A percentile compares a stretch with the other conserved stretches of the same genome.
Evolutionary conservation across 1,140 invertebrate species (phyloP).

Genomic region (Panulirus ornatus): DNA sequence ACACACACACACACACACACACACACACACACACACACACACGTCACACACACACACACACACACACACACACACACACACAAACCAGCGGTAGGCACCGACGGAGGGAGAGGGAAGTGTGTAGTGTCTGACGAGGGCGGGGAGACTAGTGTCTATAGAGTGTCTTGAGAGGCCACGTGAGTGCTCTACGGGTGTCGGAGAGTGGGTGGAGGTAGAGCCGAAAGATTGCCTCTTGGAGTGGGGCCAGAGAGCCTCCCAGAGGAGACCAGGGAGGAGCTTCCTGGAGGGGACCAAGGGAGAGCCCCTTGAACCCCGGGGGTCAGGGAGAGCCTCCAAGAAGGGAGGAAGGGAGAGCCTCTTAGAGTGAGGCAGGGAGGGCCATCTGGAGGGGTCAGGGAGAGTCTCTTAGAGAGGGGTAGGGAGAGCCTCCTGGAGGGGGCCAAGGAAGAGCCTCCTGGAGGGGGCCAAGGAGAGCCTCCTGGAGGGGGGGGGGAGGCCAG

Average conservation of each 20-base stretch:
- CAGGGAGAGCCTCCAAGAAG: not conserved
- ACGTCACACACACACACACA: not conserved
- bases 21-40: conserved; percentile 8
- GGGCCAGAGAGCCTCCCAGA: no score
- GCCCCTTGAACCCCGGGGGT: not conserved
- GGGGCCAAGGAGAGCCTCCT: not conserved
- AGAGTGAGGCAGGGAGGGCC: not conserved
- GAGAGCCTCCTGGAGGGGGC: not conserved
- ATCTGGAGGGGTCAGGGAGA: not conserved
- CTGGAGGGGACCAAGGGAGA: no score
- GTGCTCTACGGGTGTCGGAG: no score
- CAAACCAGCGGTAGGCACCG: no score
- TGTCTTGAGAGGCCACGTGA: no score
- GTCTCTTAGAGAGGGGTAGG: not conserved
- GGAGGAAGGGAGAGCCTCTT: not conserved
- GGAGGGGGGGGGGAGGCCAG: not conserved
- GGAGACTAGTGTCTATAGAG: no score
- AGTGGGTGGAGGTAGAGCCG: no score
- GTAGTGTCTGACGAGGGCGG: no score
- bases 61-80: not conserved
- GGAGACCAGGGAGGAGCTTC: not conserved
- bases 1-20: conserved; percentile 11
- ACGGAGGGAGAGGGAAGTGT: no score
- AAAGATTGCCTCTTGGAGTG: no score
- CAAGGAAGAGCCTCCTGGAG: not conserved